Percentiles rank a stretch among this genome's conserved stretches.
Conservation (phyloP, 2,797 vertebrate species). For the Tolypeutes matacus region DNA sequence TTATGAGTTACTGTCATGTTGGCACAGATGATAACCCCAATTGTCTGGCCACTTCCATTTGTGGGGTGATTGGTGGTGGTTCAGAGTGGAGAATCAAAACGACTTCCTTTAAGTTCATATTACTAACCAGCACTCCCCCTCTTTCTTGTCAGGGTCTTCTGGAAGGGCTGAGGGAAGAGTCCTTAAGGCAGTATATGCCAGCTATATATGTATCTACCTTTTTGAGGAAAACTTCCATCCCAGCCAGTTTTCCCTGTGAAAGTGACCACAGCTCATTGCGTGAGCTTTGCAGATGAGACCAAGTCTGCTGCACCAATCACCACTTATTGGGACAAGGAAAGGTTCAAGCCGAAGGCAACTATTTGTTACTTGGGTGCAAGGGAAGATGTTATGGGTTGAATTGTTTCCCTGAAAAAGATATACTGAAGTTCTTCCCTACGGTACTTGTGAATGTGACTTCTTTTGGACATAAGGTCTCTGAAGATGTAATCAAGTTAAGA, state of each 20-base stretch:
- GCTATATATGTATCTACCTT: fast-evolving
- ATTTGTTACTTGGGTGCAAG: background rate
- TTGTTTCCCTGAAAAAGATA: no score
- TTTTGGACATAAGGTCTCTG: no score
- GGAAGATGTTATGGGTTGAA: no score
- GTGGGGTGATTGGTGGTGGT: background rate
- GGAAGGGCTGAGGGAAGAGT: background rate
- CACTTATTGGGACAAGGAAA: background rate
- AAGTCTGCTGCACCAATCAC: background rate
- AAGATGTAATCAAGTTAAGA: no score
- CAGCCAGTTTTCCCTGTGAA: background rate
- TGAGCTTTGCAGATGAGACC: background rate
- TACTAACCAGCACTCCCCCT: background rate
- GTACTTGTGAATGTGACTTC: no score
- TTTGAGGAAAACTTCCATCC: background rate
- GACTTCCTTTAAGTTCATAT: background rate
- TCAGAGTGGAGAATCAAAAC: background rate
- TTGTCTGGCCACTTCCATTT: background rate
- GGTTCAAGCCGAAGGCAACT: background rate
- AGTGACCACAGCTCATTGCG: background rate
- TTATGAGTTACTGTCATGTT: background rate
- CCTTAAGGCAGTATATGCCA: background rate
- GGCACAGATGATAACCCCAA: background rate
- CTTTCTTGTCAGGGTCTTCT: background rate
- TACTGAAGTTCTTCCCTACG: no score